Evolutionary conservation across 2,113 vertebrate genomes (phyloP), one percentile per base, ranked within the genome.

Genomic region (Rhipidura dahli): DNA sequence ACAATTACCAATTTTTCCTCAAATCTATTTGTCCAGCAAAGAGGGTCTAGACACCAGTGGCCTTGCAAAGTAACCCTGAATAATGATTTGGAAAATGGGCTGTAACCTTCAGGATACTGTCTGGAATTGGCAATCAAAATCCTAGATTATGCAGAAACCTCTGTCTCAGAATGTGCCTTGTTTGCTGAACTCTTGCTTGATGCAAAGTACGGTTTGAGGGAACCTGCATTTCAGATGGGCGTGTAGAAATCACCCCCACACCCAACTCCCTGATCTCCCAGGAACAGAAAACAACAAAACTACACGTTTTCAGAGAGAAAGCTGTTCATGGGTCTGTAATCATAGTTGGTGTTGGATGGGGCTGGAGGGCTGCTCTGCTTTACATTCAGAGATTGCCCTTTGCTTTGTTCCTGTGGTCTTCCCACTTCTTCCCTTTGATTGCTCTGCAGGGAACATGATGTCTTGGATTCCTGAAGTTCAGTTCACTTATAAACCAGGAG

Each of bases 41-140:
- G 60, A 86, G 72, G n/a, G 33, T 87, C 40, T 81, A 63, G 78
- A 63, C 45, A 54, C 19, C 6, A 11, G 20, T 73, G 76, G 57
- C 80, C 75, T 83, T 88, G 71, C 30, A 64, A 33, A 63, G n/a
- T 80, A 88, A 88, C 75, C 40, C 59, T 66, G 84, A 79, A 79
- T 80, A 95, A 85, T 44, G 51, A 88, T 56, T 88, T 83, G 76
- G 39, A 70, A 54, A 61, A 54, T 17, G 72, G 44, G 27, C 50
- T 86, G 59, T 86, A 90, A 88, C 66, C 79, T 94, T 78, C 13
- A 1, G 2, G 8, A 22, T 59, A 23, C 30, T 93, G 51, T 39
- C 59, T 93, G 59, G 54, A 94, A 88, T 1, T 90, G 85, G 87
- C 47, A 93, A 80, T 85, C 90, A 90, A 79, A 93, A 83, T 75